Conservation (phyloP, 2,113 vertebrate genomes). For the Beaufortia kweichowensis region DNA sequence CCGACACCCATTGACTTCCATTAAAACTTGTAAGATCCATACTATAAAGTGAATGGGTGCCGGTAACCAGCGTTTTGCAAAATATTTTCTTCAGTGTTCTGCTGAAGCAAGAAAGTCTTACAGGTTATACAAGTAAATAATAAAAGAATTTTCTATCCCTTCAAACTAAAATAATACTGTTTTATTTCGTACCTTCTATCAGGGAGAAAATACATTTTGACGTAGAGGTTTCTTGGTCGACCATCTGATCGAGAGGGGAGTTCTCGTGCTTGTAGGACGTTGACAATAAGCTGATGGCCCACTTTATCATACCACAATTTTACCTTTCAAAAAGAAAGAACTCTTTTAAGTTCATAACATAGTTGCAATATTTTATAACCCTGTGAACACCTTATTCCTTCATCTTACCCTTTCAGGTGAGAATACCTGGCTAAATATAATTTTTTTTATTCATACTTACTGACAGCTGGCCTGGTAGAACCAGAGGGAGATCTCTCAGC, state of each 20-base stretch:
- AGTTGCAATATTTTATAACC: background rate
- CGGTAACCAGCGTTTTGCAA: no score
- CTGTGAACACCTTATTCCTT: background rate
- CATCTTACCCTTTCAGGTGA: background rate
- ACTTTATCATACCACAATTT: constrained; percentile 99
- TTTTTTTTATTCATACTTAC: constrained; percentile 72
- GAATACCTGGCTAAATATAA: background rate
- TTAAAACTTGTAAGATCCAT: no score
- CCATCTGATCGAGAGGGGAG: constrained; percentile 87
- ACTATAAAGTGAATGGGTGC: no score
- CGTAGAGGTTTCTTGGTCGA: constrained; percentile 92
- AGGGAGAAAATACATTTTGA: no score
- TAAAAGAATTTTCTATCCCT: no score
- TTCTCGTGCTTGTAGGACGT: constrained; percentile 96
- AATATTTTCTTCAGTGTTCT: no score
- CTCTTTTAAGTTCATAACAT: background rate
- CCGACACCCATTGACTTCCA: no score
- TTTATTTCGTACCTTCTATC: constrained; percentile 72
- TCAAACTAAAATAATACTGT: no score
- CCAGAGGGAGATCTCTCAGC: constrained; percentile 88
- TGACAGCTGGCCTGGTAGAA: constrained; percentile 94
- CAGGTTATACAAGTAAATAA: no score
- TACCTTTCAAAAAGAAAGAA: constrained; percentile 72
- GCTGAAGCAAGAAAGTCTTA: no score
- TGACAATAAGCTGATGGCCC: constrained; percentile 95